Base-by-base conservation (phyloP, 2,113 vertebrate genomes). In the Illadopsis cleaveri region DNA sequence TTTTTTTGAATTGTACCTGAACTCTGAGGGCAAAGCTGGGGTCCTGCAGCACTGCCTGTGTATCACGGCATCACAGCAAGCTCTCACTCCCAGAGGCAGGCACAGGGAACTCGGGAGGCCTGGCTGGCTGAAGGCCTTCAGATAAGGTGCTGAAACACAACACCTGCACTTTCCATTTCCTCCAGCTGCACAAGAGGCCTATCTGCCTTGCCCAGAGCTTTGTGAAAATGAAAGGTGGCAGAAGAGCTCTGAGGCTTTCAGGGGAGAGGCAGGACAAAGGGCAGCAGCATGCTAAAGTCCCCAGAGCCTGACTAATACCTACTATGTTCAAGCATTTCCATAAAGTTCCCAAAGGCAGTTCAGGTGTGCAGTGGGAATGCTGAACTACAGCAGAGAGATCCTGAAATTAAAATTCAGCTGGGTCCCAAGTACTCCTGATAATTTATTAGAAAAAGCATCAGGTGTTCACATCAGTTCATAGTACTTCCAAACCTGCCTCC, bases 111-210 rank as follows among this genome's bases (percentile, higher is more conserved):
- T 15, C 0, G 0, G 83, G 76, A 68, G 44, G 60, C 54, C 72
- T 20, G 64, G 27, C 82, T 24, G 11, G 60, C 61, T 44, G 44
- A 83, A 91, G 83, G 91, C 61, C 86, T 86, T 47, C 10, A 92
- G 83, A 89, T 92, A 86, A 94, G 64, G 72, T 45, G 44, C 86
- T 66, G 83, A 91, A 93, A 95, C 6, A 86, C 86, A 95, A 78
- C 92, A 92, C 79, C 84, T 76, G 90, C 68, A 47, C 75, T 66
- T 70, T 37, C 58, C 58, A 54, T 19, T 57, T 66, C 38, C 62
- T 42, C 12, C 68, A 60, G 68, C 84, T 80, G 62, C 78, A 87
- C 28, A 30, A 30, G 50, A 33, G 8, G 31, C 56, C 1, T 4
- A 37, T 45, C 77, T 71, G 87, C 70, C 48, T 53, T 5, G 3